Evolutionary conservation across 37 sponge, comb jelly and placozoan species (phyloP).

Genomic region (Crambe crambe): DNA sequence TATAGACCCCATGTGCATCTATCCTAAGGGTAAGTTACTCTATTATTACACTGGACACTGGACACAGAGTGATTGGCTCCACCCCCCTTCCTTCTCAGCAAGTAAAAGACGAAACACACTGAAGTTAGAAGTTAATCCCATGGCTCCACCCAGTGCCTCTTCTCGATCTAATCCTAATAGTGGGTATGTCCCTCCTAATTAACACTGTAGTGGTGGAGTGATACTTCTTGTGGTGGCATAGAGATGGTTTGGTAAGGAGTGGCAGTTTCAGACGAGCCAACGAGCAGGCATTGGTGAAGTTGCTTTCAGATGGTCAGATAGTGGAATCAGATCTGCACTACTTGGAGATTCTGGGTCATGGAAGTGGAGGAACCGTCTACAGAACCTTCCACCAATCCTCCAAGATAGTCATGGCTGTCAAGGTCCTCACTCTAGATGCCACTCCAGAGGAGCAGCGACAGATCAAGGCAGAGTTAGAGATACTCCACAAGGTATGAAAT

Average conservation of each 20-base stretch:
- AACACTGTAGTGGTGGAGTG: neutral
- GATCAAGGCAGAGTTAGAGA: slow-evolving; percentile 85
- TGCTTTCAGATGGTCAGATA: slow-evolving; percentile 67
- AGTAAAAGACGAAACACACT: slow-evolving; percentile 47
- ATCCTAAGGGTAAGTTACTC: slow-evolving; percentile 58
- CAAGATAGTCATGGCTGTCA: slow-evolving; percentile 81
- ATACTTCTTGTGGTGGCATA: neutral
- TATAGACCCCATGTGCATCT: slow-evolving; percentile 45
- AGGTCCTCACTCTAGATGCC: slow-evolving; percentile 81
- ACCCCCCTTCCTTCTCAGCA: slow-evolving; percentile 13
- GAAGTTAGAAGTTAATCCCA: slow-evolving; percentile 58
- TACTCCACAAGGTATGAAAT: slow-evolving; percentile 73
- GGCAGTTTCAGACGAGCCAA: slow-evolving; percentile 46
- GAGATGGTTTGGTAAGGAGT: slow-evolving; percentile 30
- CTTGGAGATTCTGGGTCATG: slow-evolving; percentile 85
- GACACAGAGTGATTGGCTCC: neutral
- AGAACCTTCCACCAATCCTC: slow-evolving; percentile 75
- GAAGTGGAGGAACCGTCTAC: slow-evolving; percentile 89
- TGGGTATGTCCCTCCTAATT: slow-evolving; percentile 30
- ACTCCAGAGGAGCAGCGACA: slow-evolving; percentile 82
- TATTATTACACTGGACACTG: no score
- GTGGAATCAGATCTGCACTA: slow-evolving; percentile 75
- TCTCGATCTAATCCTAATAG: slow-evolving; percentile 65
- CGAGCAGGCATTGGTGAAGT: slow-evolving; percentile 60
- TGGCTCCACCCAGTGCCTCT: slow-evolving; percentile 23